Evolutionary conservation across 1,140 invertebrate genomes (phyloP).

Genomic region (Diabrotica virgifera): DNA sequence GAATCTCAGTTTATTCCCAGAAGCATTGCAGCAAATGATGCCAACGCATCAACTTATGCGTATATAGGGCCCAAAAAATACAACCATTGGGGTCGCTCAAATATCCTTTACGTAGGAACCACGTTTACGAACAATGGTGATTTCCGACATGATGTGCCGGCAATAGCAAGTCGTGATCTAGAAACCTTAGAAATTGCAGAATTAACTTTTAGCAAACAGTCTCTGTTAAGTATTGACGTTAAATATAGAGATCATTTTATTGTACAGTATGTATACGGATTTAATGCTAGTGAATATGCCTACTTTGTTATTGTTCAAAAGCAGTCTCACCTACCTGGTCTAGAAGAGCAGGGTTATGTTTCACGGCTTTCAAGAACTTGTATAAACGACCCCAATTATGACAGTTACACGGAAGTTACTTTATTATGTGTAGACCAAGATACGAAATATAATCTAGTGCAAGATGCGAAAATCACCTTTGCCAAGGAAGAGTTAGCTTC

Average conservation of each 20-base stretch:
- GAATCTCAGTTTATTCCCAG: conserved; percentile 71
- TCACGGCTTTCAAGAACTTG: conserved; percentile 88
- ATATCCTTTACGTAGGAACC: conserved; percentile 90
- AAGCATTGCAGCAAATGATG: conserved; percentile 88
- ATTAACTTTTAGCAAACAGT: conserved; percentile 82
- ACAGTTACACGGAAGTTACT: conserved; percentile 93
- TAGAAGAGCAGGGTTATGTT: conserved; percentile 86
- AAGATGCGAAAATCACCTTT: conserved; percentile 81
- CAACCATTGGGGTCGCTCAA: conserved; percentile 67
- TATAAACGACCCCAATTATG: conserved; percentile 90
- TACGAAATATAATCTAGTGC: conserved; percentile 81
- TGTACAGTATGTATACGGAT: conserved; percentile 93
- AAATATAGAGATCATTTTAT: conserved; percentile 93
- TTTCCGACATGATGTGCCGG: conserved; percentile 90
- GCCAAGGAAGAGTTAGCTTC: conserved; percentile 78
- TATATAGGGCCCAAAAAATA: conserved; percentile 92
- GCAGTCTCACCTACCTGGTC: conserved; percentile 79
- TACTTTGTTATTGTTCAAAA: conserved; percentile 96
- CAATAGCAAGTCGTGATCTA: conserved; percentile 82
- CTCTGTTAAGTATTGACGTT: conserved; percentile 85
- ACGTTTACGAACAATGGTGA: conserved; percentile 91
- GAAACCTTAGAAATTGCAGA: conserved; percentile 76
- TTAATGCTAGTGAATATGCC: conserved; percentile 90
- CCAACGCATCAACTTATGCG: conserved; percentile 85
- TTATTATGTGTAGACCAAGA: conserved; percentile 71